Base-by-base conservation (phyloP, 2,797 vertebrate genomes). In the Euthynnus affinis region DNA sequence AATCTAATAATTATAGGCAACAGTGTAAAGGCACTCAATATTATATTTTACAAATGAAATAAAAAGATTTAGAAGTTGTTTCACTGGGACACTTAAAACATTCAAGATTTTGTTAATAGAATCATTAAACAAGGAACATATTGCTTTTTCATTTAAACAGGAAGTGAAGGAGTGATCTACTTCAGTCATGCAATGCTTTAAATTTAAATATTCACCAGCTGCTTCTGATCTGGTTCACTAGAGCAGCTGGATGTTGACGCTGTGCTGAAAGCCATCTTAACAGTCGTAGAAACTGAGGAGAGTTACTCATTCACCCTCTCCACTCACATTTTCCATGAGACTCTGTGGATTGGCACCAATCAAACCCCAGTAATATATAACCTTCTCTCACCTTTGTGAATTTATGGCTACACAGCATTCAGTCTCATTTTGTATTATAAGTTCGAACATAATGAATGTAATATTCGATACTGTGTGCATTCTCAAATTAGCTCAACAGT, bases 231-330 rank as follows among this genome's bases (percentile, higher is more conserved):
- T 56, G 46, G 27, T 80, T 18, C 20, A 25, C 17, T 12, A 27
- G 18, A 23, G 22, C 59, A 34, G 49, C 9, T 61, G 15, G 20
- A 49, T 20, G 20, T 42, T 20, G 23, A 49, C 51, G 51, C 51
- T n/a, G 18, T 23, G 51, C 62, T 83, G 32, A 76, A 65, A 48
- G 59, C 59, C 78, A 74, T 70, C 74, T 81, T 74, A 37, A 77
- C 49, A 53, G 60, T 29, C 51, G 48, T 44, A 61, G 44, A 84
- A 71, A 56, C 61, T 81, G 71, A 74, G 55, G 59, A 46, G 57
- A 64, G 42, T 66, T 60, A 65, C 32, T 68, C 34, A 48, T 76
- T 82, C 51, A 49, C 44, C 37, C 25, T 49, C 40, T 48, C 57
- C 61, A 59, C 27, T 17, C 2, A 25, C 46, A 60, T 71, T 57